These are phyloP conservation scores for Cyphomyrmex costatus DNA, from an alignment of 1,140 invertebrate species.

Conservation along the genomic window DNA sequence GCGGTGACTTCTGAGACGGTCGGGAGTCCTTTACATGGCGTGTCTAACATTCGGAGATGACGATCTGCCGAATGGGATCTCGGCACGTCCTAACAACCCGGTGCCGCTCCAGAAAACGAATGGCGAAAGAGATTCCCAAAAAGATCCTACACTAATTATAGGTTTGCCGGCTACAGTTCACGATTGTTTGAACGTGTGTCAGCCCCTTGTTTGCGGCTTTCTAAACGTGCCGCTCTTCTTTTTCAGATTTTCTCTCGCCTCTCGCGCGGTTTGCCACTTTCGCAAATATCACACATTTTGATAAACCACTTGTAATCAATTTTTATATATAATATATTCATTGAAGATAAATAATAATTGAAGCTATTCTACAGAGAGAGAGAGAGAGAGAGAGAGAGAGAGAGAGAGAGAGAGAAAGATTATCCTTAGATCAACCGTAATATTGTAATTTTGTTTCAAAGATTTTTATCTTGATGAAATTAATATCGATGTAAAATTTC, in stretches of 20 bases:
- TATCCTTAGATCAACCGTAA: too few species aligned
- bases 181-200: conserved; percentile 83
- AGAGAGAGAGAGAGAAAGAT: too few species aligned
- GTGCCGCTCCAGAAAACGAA: conserved; percentile 74
- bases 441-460: too few species aligned
- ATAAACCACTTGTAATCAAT: background rate
- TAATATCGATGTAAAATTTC: too few species aligned
- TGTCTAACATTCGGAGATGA: conserved; percentile 74
- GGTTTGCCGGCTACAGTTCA: conserved; percentile 72
- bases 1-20: conserved; percentile 74
- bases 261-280: background rate
- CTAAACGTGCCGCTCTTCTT: conserved; percentile 72
- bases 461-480: too few species aligned
- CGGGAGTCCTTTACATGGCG: conserved; percentile 42
- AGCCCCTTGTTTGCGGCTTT: conserved; percentile 83
- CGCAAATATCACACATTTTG: conserved; percentile 18
- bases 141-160: conserved; percentile 83
- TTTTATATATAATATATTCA: too few species aligned
- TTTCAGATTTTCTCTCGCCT: conserved; percentile 45
- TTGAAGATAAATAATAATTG: background rate
- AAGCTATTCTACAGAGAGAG: background rate
- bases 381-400: too few species aligned
- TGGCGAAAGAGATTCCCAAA: conserved; percentile 74
- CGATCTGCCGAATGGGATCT: conserved; percentile 69
- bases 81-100: conserved; percentile 58